Evolutionary conservation across 2,797 vertebrate genomes (phyloP).

Genomic region (Mareca penelope): DNA sequence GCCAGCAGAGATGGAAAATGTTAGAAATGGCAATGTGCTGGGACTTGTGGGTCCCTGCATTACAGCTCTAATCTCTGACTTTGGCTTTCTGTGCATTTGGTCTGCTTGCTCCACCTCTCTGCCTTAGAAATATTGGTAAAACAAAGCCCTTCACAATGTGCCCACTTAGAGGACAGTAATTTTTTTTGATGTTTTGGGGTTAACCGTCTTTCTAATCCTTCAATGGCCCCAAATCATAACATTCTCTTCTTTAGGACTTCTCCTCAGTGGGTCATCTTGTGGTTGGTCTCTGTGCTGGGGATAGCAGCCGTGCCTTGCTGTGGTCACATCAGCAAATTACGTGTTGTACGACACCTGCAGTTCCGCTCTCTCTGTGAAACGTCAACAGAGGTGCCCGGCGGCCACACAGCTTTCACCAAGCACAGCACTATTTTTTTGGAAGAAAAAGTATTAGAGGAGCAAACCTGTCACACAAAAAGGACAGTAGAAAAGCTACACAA

Average conservation of each 20-base stretch:
- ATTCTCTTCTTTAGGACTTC: neutral
- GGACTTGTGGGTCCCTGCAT: neutral
- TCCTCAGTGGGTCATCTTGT: neutral
- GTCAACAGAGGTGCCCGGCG: neutral
- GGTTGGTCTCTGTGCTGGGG: neutral
- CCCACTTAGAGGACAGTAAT: neutral
- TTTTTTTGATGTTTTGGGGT: neutral
- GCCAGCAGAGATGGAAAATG: neutral
- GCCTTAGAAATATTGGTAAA: neutral
- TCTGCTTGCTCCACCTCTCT: neutral
- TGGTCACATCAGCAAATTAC: neutral
- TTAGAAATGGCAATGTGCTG: neutral
- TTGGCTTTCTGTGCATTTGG: neutral
- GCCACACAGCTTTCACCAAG: neutral
- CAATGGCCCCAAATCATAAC: neutral
- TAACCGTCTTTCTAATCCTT: neutral
- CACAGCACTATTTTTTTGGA: conserved; percentile 11
- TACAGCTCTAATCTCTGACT: fast-evolving
- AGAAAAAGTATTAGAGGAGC: neutral
- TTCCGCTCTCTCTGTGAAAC: neutral
- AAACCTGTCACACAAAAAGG: neutral
- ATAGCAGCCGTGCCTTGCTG: fast-evolving
- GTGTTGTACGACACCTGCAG: neutral
- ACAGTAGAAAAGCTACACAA: neutral
- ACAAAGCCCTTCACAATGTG: neutral